A percentile compares a stretch with the other conserved stretches of the same genome.
Conservation (phyloP, 1,140 invertebrate genomes). For the Euura saliciscinereae region DNA sequence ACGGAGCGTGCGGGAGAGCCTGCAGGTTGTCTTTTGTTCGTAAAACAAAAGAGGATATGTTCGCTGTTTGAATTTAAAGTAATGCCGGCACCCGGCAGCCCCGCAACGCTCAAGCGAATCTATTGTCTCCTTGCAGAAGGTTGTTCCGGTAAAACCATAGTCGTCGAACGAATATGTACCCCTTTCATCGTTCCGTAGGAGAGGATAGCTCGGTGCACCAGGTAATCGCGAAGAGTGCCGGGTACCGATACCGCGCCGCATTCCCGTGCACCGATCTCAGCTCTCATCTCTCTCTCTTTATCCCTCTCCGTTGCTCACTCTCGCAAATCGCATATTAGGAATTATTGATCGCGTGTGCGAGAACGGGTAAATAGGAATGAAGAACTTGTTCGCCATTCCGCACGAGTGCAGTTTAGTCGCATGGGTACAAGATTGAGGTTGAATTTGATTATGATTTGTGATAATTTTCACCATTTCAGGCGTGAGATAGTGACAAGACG, state of each 20-base stretch:
- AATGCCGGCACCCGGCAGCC: background rate
- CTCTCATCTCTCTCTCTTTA: too few species aligned
- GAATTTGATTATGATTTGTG: slow-evolving; percentile 10
- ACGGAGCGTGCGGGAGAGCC: background rate
- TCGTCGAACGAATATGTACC: background rate
- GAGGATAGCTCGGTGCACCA: background rate
- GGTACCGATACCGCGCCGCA: too few species aligned
- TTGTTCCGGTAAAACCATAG: background rate
- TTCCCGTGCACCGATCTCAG: too few species aligned
- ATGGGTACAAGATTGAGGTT: background rate
- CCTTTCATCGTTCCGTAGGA: background rate
- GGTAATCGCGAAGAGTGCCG: slow-evolving; percentile 4
- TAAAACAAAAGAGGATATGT: slow-evolving; percentile 7
- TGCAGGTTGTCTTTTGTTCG: background rate
- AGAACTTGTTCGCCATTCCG: too few species aligned
- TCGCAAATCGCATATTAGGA: background rate
- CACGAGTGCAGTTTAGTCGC: too few species aligned
- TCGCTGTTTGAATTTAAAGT: slow-evolving; percentile 6
- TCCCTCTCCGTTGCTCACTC: background rate
- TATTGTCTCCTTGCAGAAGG: background rate
- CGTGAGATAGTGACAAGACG: slow-evolving; percentile 29
- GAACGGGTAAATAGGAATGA: too few species aligned
- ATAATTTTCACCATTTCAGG: slow-evolving; percentile 24
- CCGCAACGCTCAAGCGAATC: background rate
- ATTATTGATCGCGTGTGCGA: too few species aligned